A percentile compares a stretch with the other conserved stretches of the same genome.
phyloP scores from a whole-genome alignment of 2,888 invertebrate genomes.

The Aleiodes testaceus region DNA sequence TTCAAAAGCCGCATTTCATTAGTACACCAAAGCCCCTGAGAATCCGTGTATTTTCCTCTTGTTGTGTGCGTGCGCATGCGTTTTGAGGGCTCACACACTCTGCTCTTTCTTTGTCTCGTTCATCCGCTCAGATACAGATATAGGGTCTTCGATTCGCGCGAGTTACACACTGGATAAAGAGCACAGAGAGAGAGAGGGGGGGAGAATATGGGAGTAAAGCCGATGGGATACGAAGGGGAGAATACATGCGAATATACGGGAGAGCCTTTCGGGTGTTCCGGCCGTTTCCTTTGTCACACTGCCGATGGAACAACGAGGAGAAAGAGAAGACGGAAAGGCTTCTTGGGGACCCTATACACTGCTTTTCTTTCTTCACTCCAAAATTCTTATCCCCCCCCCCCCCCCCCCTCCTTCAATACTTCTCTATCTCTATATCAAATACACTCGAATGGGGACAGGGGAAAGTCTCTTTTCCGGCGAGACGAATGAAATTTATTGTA shows the following conservation, averaged over 20 bases:
- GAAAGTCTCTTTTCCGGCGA: conserved; percentile 48
- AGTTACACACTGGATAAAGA: not conserved
- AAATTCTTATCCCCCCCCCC: not conserved
- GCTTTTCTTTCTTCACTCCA: conserved; percentile 35
- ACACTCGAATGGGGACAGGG: conserved; percentile 41
- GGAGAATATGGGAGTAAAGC: conserved; percentile 26
- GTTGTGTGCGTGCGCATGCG: conserved; percentile 29
- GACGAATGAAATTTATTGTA: conserved; percentile 54
- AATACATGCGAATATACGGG: conserved; percentile 24
- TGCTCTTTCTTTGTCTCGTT: conserved; percentile 52
- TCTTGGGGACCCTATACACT: conserved; percentile 39
- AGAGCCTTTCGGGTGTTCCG: conserved; percentile 29
- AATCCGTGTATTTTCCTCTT: conserved; percentile 9
- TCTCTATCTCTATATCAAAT: conserved; percentile 54
- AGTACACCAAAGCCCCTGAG: no score
- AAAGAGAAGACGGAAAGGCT: conserved; percentile 40
- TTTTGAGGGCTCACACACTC: conserved; percentile 36
- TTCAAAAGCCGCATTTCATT: conserved; percentile 61
- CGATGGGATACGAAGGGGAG: conserved; percentile 13
- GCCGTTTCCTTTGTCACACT: conserved; percentile 39
- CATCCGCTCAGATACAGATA: conserved; percentile 39
- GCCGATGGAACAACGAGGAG: conserved; percentile 39
- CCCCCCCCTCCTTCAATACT: conserved; percentile 25
- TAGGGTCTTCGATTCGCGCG: conserved; percentile 23
- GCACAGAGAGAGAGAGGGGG: conserved; percentile 32